Conservation (phyloP, 1,140 invertebrate species). For the Euwallacea similis region DNA sequence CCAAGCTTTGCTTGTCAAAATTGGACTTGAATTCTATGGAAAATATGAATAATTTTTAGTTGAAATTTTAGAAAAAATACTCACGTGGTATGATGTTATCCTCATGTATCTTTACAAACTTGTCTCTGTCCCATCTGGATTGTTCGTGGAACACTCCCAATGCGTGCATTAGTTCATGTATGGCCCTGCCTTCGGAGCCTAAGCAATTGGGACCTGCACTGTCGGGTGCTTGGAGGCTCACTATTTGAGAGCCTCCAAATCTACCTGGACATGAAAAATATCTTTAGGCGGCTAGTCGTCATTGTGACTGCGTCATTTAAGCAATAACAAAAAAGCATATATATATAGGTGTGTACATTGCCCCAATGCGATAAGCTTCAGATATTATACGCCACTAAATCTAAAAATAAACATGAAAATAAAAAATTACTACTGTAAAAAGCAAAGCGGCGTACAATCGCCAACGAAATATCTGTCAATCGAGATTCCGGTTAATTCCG, state of each 20-base stretch:
- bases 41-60: constrained; percentile 26
- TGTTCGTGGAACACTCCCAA: constrained; percentile 70
- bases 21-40: constrained; percentile 61
- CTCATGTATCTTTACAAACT: constrained; percentile 60
- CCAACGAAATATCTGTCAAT: too few relatives aligned
- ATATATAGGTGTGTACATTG: too few relatives aligned
- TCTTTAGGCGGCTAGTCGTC: not conserved
- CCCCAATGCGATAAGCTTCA: too few relatives aligned
- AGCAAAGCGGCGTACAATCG: too few relatives aligned
- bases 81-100: constrained; percentile 62
- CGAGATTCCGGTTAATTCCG: too few relatives aligned
- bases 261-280: constrained; percentile 37
- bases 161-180: constrained; percentile 70
- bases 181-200: constrained; percentile 61
- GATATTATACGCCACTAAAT: too few relatives aligned
- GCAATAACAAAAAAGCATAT: too few relatives aligned
- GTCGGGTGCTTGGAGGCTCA: constrained; percentile 67
- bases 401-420: too few relatives aligned
- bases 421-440: too few relatives aligned
- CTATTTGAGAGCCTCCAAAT: constrained; percentile 66
- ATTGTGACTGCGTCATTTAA: too few relatives aligned
- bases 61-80: constrained; percentile 15
- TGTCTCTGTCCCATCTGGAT: constrained; percentile 63
- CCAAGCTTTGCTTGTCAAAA: constrained; percentile 64
- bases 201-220: constrained; percentile 61